A percentile compares a stretch with the other conserved stretches of the same genome.
phyloP scores from a whole-genome alignment of 1,140 invertebrate genomes.

The Drosophila tani region DNA sequence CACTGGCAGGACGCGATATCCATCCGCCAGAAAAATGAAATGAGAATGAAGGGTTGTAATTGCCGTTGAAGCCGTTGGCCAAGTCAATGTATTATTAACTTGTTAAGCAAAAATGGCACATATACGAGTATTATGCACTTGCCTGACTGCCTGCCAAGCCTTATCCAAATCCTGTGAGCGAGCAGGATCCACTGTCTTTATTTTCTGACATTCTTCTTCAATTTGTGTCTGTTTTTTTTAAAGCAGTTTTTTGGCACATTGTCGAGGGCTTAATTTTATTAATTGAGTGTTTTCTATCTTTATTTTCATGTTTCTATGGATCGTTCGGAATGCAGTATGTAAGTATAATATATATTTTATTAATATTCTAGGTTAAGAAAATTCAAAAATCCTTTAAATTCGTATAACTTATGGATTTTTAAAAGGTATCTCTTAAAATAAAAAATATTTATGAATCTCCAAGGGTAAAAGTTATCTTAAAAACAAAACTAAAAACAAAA shows the following conservation, averaged over 20 bases:
- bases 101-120: conserved; percentile 70
- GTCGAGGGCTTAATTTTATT: conserved; percentile 17
- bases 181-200: conserved; percentile 7
- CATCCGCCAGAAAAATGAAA: conserved; percentile 67
- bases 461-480: background rate
- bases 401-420: background rate
- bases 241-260: conserved; percentile 17
- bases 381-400: background rate
- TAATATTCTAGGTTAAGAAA: background rate
- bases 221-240: conserved; percentile 43
- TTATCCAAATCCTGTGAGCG: conserved; percentile 41
- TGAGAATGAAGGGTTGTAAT: conserved; percentile 51
- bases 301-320: conserved; percentile 26
- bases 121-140: conserved; percentile 42
- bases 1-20: conserved; percentile 28
- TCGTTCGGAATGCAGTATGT: conserved; percentile 43
- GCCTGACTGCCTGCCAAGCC: background rate
- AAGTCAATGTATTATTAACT: conserved; percentile 68
- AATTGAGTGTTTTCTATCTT: conserved; percentile 25
- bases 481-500: background rate
- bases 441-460: background rate
- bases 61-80: conserved; percentile 62
- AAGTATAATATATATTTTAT: conserved; percentile 20
- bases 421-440: too few relatives aligned
- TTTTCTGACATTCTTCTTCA: conserved; percentile 9